phyloP scores from a whole-genome alignment of 2,113 vertebrate genomes.

The Thalassarche chlororhynchos region DNA sequence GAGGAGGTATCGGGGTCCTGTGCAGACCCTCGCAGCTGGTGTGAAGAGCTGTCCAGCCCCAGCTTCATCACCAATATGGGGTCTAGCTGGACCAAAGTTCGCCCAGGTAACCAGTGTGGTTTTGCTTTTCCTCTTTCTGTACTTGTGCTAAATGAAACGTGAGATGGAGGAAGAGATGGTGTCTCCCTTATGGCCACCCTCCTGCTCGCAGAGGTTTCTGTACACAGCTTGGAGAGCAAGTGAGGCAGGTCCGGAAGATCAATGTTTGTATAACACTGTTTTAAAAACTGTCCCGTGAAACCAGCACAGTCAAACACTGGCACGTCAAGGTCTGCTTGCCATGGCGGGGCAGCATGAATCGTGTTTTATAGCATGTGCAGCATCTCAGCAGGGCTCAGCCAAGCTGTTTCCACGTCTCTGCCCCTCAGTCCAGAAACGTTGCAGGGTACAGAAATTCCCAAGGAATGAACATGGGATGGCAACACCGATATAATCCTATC shows the following conservation, averaged over 20 bases:
- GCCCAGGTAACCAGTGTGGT: background rate
- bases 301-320: background rate
- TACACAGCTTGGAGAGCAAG: background rate
- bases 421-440: background rate
- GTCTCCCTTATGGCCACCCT: background rate
- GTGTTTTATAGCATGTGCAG: background rate
- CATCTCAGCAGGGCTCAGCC: background rate
- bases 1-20: background rate
- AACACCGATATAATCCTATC: background rate
- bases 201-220: background rate
- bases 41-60: background rate
- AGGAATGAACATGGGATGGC: background rate
- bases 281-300: background rate
- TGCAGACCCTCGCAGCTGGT: background rate
- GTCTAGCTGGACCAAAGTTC: background rate
- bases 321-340: background rate
- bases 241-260: background rate
- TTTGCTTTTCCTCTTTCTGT: background rate
- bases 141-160: background rate
- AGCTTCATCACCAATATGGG: fast-evolving
- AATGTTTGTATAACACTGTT: background rate
- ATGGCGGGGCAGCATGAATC: background rate
- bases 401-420: background rate
- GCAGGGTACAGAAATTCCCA: slow-evolving; percentile 25
- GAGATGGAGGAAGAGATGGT: background rate